These are phyloP conservation scores for Acronicta aceris DNA, from an alignment of 2,888 invertebrate genomes.

Conservation along the genomic window DNA sequence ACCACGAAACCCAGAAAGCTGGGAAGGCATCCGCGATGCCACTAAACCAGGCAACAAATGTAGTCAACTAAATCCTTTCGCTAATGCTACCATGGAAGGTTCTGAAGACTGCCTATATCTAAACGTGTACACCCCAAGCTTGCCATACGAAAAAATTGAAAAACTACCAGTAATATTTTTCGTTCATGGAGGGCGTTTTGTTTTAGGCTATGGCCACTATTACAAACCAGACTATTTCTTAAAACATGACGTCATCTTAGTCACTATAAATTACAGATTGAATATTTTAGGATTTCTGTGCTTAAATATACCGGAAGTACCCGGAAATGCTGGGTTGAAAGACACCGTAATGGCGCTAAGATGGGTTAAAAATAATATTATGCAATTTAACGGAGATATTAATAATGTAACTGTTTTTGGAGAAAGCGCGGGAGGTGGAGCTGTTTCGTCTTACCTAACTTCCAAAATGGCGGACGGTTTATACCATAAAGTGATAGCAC, in stretches of 20 bases:
- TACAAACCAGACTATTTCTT: constrained; percentile 80
- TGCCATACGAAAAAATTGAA: constrained; percentile 73
- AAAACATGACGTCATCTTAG: constrained; percentile 75
- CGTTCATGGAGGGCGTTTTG: constrained; percentile 88
- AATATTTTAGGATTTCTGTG: constrained; percentile 79
- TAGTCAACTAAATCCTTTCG: constrained; percentile 82
- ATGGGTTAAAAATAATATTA: constrained; percentile 80
- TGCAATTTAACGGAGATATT: constrained; percentile 74
- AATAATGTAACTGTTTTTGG: constrained; percentile 77
- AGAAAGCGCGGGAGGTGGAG: constrained; percentile 79
- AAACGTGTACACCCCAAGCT: constrained; percentile 91
- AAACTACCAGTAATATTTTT: constrained; percentile 88
- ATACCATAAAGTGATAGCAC: constrained; percentile 73
- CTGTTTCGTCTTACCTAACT: constrained; percentile 67
- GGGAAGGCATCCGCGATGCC: constrained; percentile 76
- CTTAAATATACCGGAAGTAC: constrained; percentile 75
- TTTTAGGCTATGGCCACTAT: constrained; percentile 87
- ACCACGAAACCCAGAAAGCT: constrained; percentile 72
- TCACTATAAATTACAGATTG: constrained; percentile 80
- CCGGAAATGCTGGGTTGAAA: constrained; percentile 80
- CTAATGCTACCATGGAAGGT: constrained; percentile 79
- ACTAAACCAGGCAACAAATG: constrained; percentile 80
- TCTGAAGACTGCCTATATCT: constrained; percentile 92
- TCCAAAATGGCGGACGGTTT: constrained; percentile 74
- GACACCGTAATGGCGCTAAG: constrained; percentile 76